A percentile compares a stretch with the other conserved stretches of the same genome.
phyloP scores from a whole-genome alignment of 2,888 invertebrate species.

The Phalera bucephala region DNA sequence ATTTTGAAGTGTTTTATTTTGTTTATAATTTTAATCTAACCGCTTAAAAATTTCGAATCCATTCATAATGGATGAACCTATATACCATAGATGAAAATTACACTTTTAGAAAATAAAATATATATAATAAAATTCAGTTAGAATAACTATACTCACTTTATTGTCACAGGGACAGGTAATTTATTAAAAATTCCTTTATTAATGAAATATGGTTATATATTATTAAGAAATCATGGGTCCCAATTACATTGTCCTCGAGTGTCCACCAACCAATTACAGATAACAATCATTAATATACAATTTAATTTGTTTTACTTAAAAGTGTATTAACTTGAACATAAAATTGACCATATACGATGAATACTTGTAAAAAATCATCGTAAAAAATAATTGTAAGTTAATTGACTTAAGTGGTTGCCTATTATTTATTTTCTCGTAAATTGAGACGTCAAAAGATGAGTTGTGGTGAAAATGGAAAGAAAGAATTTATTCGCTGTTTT shows the following conservation, averaged over 20 bases:
- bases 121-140: too few species aligned
- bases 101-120: too few species aligned
- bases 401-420: conserved; percentile 49
- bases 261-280: conserved; percentile 55
- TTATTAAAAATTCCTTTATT: conserved; percentile 10
- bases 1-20: too few species aligned
- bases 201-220: background rate
- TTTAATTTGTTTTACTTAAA: conserved; percentile 46
- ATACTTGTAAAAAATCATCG: conserved; percentile 26
- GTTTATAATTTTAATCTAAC: too few species aligned
- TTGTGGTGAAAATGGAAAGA: conserved; percentile 9
- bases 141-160: too few species aligned
- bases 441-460: conserved; percentile 38
- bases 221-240: background rate
- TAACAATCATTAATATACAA: conserved; percentile 61
- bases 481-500: too few species aligned
- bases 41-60: too few species aligned
- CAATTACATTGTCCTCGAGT: conserved; percentile 22
- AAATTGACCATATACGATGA: conserved; percentile 42
- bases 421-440: conserved; percentile 35
- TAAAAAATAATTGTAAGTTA: conserved; percentile 32
- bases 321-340: conserved; percentile 21
- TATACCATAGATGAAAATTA: too few species aligned
- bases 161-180: too few species aligned
- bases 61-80: too few species aligned